phyloP scores from a whole-genome alignment of 2,888 invertebrate species.

The Physocephala rufipes region DNA sequence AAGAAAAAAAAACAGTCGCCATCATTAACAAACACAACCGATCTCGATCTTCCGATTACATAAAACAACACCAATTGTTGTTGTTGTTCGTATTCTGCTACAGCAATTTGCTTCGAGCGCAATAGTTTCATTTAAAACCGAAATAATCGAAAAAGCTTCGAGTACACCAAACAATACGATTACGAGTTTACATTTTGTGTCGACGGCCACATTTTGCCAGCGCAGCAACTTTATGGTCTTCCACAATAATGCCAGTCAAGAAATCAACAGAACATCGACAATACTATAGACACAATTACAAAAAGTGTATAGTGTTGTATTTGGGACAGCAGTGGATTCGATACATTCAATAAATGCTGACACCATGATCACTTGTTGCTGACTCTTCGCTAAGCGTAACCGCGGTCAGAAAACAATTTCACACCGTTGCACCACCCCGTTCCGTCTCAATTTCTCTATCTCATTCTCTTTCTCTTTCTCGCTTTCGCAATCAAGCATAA shows the following conservation, averaged over 20 bases:
- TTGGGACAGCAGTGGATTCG: constrained; percentile 30
- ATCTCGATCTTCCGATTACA: constrained; percentile 31
- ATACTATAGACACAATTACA: background rate
- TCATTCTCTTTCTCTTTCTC: background rate
- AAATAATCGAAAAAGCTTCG: background rate
- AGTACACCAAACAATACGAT: no score
- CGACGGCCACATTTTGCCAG: constrained; percentile 10
- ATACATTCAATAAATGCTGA: constrained; percentile 24
- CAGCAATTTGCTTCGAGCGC: background rate
- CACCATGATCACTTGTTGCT: constrained; percentile 31
- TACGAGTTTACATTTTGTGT: background rate
- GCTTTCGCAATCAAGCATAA: background rate
- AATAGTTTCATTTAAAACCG: background rate
- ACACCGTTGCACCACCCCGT: background rate
- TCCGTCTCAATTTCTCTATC: background rate
- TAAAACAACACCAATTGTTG: constrained; percentile 29
- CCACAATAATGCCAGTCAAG: constrained; percentile 7
- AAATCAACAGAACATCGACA: constrained; percentile 13
- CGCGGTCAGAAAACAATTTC: background rate
- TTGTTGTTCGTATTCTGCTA: background rate
- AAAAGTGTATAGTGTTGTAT: constrained; percentile 21
- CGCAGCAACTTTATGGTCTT: constrained; percentile 18
- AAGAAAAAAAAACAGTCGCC: background rate
- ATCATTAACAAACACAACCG: constrained; percentile 6
- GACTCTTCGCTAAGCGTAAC: constrained; percentile 16